Conservation (phyloP, 1,140 invertebrate species). For the Argopecten irradians region DNA sequence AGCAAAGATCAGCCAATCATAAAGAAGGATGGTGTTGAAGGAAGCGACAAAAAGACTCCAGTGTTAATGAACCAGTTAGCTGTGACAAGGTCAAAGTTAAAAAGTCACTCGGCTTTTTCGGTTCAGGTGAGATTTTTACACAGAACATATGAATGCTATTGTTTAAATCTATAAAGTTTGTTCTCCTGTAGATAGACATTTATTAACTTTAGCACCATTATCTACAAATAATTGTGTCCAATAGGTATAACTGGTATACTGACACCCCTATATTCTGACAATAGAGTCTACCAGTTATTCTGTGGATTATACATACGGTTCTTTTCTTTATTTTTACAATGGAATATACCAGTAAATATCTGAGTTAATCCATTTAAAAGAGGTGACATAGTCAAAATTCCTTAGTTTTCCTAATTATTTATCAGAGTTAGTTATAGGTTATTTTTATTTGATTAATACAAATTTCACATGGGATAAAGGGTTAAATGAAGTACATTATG, state of each 20-base stretch:
- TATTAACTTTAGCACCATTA: not conserved
- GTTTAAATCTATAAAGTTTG: not conserved
- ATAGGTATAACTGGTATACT: not conserved
- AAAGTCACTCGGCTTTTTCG: constrained; percentile 56
- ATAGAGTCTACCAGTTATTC: not conserved
- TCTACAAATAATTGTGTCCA: not conserved
- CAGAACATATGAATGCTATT: not conserved
- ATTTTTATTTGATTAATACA: no score
- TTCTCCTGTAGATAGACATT: not conserved
- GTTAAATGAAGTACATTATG: no score
- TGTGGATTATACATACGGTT: no score
- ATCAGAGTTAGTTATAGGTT: no score
- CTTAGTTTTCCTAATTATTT: no score
- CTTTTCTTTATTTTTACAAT: no score
- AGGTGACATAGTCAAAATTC: no score
- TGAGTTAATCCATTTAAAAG: no score
- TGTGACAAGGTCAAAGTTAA: constrained; percentile 57
- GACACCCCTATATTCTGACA: not conserved
- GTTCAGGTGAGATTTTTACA: constrained; percentile 44
- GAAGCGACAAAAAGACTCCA: constrained; percentile 54
- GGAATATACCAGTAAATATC: no score
- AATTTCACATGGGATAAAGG: no score
- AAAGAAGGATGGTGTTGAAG: constrained; percentile 40
- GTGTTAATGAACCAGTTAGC: constrained; percentile 58
- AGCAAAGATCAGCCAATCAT: constrained; percentile 31